phyloP scores from a whole-genome alignment of 2,797 vertebrate genomes.

The Thaleichthys pacificus region DNA sequence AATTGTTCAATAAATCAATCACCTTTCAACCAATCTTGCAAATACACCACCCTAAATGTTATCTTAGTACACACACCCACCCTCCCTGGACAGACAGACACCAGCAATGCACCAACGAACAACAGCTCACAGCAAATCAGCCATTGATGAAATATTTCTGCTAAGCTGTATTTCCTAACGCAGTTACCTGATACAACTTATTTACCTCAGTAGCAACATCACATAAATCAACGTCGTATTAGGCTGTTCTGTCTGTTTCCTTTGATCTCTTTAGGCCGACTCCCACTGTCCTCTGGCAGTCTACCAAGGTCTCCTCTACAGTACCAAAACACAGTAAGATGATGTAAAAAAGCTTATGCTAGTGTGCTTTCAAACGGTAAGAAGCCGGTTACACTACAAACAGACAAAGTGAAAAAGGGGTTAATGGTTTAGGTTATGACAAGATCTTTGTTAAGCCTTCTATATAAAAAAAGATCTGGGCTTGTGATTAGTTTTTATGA shows the following conservation, averaged over 20 bases:
- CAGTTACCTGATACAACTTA: constrained; percentile 36
- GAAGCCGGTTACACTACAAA: no score
- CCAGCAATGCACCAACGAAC: background rate
- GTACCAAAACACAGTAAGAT: background rate
- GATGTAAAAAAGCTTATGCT: no score
- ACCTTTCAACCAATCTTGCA: background rate
- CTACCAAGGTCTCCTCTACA: constrained; percentile 37
- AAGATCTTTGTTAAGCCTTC: no score
- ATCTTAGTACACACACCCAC: no score
- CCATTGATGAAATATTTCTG: constrained; percentile 10
- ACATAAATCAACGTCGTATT: constrained; percentile 42
- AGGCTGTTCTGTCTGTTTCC: constrained; percentile 32
- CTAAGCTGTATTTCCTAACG: constrained; percentile 34
- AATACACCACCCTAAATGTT: background rate
- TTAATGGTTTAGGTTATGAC: no score
- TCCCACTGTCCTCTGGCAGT: constrained; percentile 8
- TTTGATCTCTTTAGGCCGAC: constrained; percentile 45
- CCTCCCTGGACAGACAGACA: background rate
- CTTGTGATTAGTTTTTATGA: constrained; percentile 9
- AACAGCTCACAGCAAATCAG: background rate
- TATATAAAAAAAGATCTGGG: no score
- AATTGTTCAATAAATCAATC: no score
- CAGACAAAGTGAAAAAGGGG: no score
- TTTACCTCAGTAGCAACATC: constrained; percentile 41
- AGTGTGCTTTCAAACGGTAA: no score